Percentiles rank a stretch among this genome's conserved stretches.
phyloP scores from a whole-genome alignment of 2,113 vertebrate species.

The Ahaetulla prasina region DNA sequence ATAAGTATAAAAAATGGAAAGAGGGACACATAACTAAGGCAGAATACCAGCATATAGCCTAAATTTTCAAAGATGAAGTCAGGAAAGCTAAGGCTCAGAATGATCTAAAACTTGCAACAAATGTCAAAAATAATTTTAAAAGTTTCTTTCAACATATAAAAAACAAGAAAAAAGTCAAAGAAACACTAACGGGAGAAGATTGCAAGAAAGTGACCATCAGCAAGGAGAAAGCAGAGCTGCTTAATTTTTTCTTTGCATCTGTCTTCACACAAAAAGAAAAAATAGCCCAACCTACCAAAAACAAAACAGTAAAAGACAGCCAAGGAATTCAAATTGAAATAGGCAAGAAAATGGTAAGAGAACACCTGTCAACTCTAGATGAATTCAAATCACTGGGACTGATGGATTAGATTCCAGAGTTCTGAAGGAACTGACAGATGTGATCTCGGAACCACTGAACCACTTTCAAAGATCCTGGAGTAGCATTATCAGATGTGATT shows the following conservation, averaged over 20 bases:
- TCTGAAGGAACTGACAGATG: neutral
- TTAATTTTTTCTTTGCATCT: too few species aligned
- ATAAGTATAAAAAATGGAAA: neutral
- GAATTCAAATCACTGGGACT: neutral
- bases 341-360: too few species aligned
- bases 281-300: too few species aligned
- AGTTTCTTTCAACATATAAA: neutral
- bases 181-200: neutral
- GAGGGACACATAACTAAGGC: neutral
- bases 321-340: too few species aligned
- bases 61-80: neutral
- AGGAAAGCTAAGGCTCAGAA: neutral
- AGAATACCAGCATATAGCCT: neutral
- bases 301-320: too few species aligned
- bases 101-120: neutral
- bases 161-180: neutral
- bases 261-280: too few species aligned
- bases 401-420: neutral
- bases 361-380: neutral
- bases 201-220: too few species aligned
- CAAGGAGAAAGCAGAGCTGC: too few species aligned
- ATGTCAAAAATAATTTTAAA: neutral
- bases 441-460: neutral
- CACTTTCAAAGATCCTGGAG: neutral
- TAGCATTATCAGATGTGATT: neutral